These are phyloP conservation scores for Drosophila melanogaster DNA, from an alignment of 1,140 invertebrate species.

Conservation along the genomic window Release_6_plus_ISO1_MT NT_033777.3:13905501-13906000, in stretches of 20 bases:
- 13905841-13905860: conserved; percentile 69
- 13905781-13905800: conserved; percentile 41
- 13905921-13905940: conserved; percentile 76
- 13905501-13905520: background rate
- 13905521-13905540: background rate
- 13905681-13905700: conserved; percentile 70
- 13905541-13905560: conserved; percentile 7
- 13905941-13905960: conserved; percentile 71
- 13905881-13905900: conserved; percentile 30
- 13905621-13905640: conserved; percentile 53
- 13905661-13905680: conserved; percentile 63
- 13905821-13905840: conserved; percentile 60
- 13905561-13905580: conserved; percentile 37
- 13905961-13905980: conserved; percentile 55
- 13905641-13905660: conserved; percentile 26
- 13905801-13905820: conserved; percentile 40
- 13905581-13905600: conserved; percentile 54
- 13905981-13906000: conserved; percentile 52
- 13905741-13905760: conserved; percentile 25
- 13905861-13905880: background rate
- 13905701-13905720: conserved; percentile 30
- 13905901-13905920: conserved; percentile 38
- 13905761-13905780: conserved; percentile 24
- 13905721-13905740: conserved; percentile 12
- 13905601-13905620: conserved; percentile 40